phyloP scores from a whole-genome alignment of 2,888 invertebrate species.

The Caenorhabditis japonica region DNA sequence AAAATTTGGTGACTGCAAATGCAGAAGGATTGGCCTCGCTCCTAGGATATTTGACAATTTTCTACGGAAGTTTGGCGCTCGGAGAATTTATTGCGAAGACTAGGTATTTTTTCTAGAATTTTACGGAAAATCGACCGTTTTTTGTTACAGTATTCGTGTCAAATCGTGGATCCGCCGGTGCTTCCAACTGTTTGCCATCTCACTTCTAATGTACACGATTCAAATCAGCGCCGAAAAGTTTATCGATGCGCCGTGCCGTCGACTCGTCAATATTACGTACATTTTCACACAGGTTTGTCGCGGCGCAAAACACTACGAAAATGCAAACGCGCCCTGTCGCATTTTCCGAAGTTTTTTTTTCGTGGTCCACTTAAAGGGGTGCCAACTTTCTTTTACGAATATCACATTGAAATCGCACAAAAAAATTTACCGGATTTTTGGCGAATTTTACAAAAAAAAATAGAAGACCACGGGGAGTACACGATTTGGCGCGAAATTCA shows the following conservation, averaged over 20 bases:
- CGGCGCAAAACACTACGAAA: no score
- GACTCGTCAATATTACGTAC: conserved; percentile 88
- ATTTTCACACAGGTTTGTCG: conserved; percentile 83
- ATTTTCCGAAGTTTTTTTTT: no score
- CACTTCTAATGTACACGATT: conserved; percentile 37
- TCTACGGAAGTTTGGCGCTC: conserved; percentile 82
- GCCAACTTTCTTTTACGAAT: no score
- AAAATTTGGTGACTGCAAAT: conserved; percentile 85
- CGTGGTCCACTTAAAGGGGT: no score
- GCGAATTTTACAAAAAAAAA: no score
- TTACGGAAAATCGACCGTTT: background rate
- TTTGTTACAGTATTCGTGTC: conserved; percentile 56
- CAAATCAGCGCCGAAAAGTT: conserved; percentile 54
- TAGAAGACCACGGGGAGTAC: no score
- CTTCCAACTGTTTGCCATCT: conserved; percentile 39
- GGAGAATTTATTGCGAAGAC: conserved; percentile 61
- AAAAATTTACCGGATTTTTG: no score
- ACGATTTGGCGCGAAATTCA: no score
- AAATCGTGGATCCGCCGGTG: conserved; percentile 58
- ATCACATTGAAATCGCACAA: no score
- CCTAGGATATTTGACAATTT: conserved; percentile 88
- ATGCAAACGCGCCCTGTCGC: no score
- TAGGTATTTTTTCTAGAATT: conserved; percentile 44
- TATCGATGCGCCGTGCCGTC: conserved; percentile 82
- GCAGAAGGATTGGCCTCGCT: conserved; percentile 91